Conservation (phyloP, 2,797 vertebrate genomes). For the Lophius americanus region DNA sequence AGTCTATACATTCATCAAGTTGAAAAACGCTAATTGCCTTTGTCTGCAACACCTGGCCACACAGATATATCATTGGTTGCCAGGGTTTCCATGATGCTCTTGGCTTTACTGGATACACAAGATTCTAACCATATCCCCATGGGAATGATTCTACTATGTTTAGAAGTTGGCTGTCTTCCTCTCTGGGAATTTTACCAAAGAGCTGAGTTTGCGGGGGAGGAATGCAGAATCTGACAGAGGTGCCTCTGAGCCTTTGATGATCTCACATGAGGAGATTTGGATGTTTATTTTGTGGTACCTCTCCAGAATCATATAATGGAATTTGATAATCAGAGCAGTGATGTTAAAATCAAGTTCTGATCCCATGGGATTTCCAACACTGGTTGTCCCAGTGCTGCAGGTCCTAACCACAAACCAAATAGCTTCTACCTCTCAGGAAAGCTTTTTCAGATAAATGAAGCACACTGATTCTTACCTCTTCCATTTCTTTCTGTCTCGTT, state of each 20-base stretch:
- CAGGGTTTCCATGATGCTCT: conserved; percentile 55
- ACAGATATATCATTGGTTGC: conserved; percentile 50
- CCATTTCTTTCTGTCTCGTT: conserved; percentile 72
- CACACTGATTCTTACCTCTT: conserved; percentile 61
- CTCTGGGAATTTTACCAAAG: conserved; percentile 68
- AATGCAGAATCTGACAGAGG: conserved; percentile 61
- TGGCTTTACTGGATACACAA: conserved; percentile 39
- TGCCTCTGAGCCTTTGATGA: conserved; percentile 67
- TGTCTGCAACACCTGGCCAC: conserved; percentile 57
- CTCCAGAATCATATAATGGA: conserved; percentile 51
- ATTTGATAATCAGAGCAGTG: conserved; percentile 55
- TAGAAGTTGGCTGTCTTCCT: conserved; percentile 59
- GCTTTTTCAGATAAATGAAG: conserved; percentile 70
- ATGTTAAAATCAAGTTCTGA: conserved; percentile 37
- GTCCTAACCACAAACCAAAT: conserved; percentile 30
- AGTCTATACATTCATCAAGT: conserved; percentile 24
- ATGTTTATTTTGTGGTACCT: conserved; percentile 58
- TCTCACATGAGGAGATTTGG: conserved; percentile 69
- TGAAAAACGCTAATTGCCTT: conserved; percentile 59
- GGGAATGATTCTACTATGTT: conserved; percentile 54
- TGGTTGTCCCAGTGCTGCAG: not conserved
- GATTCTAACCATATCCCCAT: conserved; percentile 43
- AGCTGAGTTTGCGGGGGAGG: conserved; percentile 29
- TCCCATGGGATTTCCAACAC: not conserved
- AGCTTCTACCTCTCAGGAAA: conserved; percentile 48